Evolutionary conservation across 2,888 invertebrate genomes (phyloP), one percentile per base, ranked within the genome.

Genomic region (Trichogramma dendrolimi): DNA sequence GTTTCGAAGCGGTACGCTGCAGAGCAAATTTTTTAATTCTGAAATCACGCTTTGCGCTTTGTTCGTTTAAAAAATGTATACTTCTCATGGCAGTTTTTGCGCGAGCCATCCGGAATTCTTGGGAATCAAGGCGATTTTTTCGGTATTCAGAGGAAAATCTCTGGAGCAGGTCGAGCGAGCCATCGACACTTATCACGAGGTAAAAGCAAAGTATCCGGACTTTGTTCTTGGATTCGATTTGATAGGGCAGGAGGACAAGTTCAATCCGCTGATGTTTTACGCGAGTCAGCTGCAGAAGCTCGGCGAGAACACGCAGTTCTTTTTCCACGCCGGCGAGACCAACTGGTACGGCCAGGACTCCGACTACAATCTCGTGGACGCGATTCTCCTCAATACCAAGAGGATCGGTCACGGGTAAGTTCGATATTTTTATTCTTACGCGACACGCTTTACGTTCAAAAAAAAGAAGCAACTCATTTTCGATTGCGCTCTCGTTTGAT

Each of bases 301-400:
- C 10, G n/a, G n/a, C 5, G 4, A 5, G 8, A 77, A 83, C 38
- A 79, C 90, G 1, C 81, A 85, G 55, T 90, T 85, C 71, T 91
- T 87, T 73, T 91, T 91, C 71, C 92, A 92, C 73, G 90, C 91
- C 0, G 92, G 91, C 0, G 92, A 92, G 79, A 91, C 92, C 0
- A 86, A 89, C 73, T 89, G 90, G 90, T 84, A 81, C 71, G 89
- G 86, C 39, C 80, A 81, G 11, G 67, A 76, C 0, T 85, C 86
- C 0, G 92, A 92, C 73, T 84, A 86, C 61, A 92, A 92, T 75
- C 75, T 92, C 6, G 78, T 90, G n/a, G 92, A 92, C 72, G 92
- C 92, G 2, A 80, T 92, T 47, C 75, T 92, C 47, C 76, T 92
- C 53, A 89, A 89, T 55, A 83, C 89, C 0, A 87, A 87, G 69